These are phyloP conservation scores for Conus canariensis DNA, from an alignment of 2,888 invertebrate genomes.

Conservation along the genomic window DNA sequence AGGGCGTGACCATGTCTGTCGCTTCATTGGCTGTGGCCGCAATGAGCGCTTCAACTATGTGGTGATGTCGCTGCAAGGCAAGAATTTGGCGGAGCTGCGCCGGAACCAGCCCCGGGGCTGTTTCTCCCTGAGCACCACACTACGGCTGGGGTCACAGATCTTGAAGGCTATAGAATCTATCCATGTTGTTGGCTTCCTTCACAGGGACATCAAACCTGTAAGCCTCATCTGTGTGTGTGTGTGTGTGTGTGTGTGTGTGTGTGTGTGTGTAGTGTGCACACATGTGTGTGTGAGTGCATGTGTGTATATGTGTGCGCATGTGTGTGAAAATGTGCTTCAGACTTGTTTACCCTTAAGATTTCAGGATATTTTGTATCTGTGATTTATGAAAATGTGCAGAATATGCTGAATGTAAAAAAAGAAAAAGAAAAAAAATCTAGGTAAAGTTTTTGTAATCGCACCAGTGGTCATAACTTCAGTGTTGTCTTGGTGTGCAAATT, in stretches of 20 bases:
- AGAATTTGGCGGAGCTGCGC: slow-evolving; percentile 96
- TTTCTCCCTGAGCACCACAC: slow-evolving; percentile 97
- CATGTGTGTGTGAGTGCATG: background rate
- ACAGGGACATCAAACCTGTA: slow-evolving; percentile 97
- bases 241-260: background rate
- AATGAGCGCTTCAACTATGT: slow-evolving; percentile 99
- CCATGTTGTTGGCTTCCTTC: slow-evolving; percentile 98
- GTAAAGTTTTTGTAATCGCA: no score
- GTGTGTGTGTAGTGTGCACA: background rate
- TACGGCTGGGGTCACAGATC: slow-evolving; percentile 96
- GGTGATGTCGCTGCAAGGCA: slow-evolving; percentile 99
- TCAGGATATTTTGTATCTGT: no score
- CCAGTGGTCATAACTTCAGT: no score
- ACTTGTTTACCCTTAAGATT: no score
- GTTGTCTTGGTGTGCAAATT: no score
- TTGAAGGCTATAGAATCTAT: slow-evolving; percentile 93
- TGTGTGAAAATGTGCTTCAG: no score
- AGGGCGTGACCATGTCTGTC: slow-evolving; percentile 98
- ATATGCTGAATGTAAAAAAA: no score
- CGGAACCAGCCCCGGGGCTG: slow-evolving; percentile 95
- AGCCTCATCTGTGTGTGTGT: slow-evolving; percentile 50
- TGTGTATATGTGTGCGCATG: no score
- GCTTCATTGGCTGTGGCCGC: slow-evolving; percentile 98
- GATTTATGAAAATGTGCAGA: no score
- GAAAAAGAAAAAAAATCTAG: no score